These are phyloP conservation scores for Saccopteryx leptura DNA, from an alignment of 2,113 vertebrate genomes.

Conservation along the genomic window DNA sequence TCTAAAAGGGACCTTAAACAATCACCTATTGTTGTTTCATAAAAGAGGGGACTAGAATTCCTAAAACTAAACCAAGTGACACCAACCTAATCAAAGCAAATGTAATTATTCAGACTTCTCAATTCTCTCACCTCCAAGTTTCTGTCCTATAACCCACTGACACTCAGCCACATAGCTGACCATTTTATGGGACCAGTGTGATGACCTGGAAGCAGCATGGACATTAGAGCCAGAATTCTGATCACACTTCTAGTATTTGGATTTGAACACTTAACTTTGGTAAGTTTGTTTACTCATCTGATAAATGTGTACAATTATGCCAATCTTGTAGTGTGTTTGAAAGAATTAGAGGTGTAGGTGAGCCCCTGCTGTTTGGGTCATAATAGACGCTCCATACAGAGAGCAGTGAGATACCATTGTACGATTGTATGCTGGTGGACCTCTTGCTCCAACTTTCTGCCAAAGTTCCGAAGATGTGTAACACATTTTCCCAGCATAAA, in stretches of 20 bases:
- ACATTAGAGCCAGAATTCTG: neutral
- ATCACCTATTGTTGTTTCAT: neutral
- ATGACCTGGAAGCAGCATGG: neutral
- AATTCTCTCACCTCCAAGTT: neutral
- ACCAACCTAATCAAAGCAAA: neutral
- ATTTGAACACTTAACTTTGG: neutral
- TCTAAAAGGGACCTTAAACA: neutral
- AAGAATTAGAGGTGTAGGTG: neutral
- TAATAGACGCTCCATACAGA: neutral
- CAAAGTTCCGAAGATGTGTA: neutral
- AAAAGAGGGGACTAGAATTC: neutral
- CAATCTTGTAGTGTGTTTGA: neutral
- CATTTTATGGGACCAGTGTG: neutral
- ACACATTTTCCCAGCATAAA: neutral
- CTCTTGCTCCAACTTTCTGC: neutral
- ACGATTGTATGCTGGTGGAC: neutral
- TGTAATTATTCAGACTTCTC: neutral
- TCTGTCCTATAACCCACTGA: neutral
- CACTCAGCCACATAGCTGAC: neutral
- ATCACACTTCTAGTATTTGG: neutral
- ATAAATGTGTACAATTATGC: neutral
- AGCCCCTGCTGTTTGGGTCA: neutral
- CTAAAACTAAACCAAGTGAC: neutral
- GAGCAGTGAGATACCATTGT: neutral
- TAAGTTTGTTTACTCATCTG: neutral